Evolutionary conservation across 2,797 vertebrate genomes (phyloP), one percentile per base, ranked within the genome.

Genomic region (Orientallactaga sibirica): DNA sequence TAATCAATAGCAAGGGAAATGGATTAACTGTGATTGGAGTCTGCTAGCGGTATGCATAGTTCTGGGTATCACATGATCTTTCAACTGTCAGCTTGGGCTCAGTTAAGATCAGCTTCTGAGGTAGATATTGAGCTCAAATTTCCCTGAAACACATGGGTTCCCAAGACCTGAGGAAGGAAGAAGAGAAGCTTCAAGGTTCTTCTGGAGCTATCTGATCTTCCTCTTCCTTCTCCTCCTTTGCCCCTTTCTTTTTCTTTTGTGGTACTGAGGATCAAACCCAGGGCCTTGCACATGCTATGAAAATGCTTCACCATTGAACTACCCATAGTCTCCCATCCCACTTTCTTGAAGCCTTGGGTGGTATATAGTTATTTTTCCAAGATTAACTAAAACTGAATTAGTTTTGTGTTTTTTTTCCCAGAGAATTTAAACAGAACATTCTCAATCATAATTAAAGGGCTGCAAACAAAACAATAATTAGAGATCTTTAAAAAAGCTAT

Each of bases 361-460:
- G 48, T 37, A 52, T n/a, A 37, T 18, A 27, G 24, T 84, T 70
- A 52, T 75, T 93, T 88, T 75, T 41, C 66, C 4, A 75, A 55
- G 83, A 93, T 67, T 75, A 75, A 79, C n/a, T 81, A 76, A 79
- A 91, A 68, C 27, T 67, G 71, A 76, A 43, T 87, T 83, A 90
- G 48, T 9, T 37, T 76, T 84, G 73, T 77, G 8, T 15, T 52
- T 88, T 79, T 91, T 67, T 95, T 66, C 22, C 18, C 5, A 68
- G 90, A 55, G 3, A 68, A 80, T 82, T 89, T 66, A 82, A 55
- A 6, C 25, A 89, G 85, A 75, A 84, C 68, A 25, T 10, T 76
- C 73, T 92, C 55, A 90, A 67, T 58, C 19, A 64, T 68, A 66
- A 92, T 83, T 75, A 77, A 86, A 90, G 5, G 55, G 86, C 78